A percentile compares a stretch with the other conserved stretches of the same genome.
Evolutionary conservation across 2,797 vertebrate species (phyloP).

Genomic region (Enteromius fasciolatus): DNA sequence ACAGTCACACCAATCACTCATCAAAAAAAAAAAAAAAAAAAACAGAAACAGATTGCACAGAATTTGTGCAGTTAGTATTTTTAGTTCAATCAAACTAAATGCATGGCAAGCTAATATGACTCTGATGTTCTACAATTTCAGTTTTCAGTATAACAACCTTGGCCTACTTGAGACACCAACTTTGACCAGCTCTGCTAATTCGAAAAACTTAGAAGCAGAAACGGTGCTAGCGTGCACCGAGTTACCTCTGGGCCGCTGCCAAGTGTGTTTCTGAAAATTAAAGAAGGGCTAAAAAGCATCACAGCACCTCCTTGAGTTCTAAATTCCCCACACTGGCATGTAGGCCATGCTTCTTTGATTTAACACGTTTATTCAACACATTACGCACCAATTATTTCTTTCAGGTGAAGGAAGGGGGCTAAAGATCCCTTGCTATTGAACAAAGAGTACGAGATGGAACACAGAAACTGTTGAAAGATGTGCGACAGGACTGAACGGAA

Average conservation of each 20-base stretch:
- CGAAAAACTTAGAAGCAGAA: conserved; percentile 52
- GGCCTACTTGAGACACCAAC: conserved; percentile 60
- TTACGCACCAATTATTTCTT: conserved; percentile 26
- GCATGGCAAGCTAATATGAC: not conserved
- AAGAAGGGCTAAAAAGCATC: conserved; percentile 7
- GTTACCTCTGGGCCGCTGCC: conserved; percentile 49
- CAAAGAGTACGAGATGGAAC: not conserved
- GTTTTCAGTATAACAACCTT: conserved; percentile 47
- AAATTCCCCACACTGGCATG: conserved; percentile 16
- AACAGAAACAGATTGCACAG: not conserved
- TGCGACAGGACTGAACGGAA: not conserved
- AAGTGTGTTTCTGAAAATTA: conserved; percentile 42
- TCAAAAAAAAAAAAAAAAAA: not conserved
- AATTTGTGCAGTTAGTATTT: not conserved
- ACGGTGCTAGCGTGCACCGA: conserved; percentile 20
- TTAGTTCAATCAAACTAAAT: not conserved
- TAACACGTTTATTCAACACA: conserved; percentile 8
- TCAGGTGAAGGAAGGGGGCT: not conserved
- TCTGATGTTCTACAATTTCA: conserved; percentile 19
- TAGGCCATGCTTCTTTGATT: conserved; percentile 27
- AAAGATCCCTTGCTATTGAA: conserved; percentile 7
- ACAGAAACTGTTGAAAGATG: conserved; percentile 8
- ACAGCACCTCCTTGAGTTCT: conserved; percentile 12
- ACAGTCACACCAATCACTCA: not conserved
- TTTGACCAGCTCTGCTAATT: conserved; percentile 59